Conservation (phyloP, 2,797 vertebrate genomes). For the Lacerta bilineata region DNA sequence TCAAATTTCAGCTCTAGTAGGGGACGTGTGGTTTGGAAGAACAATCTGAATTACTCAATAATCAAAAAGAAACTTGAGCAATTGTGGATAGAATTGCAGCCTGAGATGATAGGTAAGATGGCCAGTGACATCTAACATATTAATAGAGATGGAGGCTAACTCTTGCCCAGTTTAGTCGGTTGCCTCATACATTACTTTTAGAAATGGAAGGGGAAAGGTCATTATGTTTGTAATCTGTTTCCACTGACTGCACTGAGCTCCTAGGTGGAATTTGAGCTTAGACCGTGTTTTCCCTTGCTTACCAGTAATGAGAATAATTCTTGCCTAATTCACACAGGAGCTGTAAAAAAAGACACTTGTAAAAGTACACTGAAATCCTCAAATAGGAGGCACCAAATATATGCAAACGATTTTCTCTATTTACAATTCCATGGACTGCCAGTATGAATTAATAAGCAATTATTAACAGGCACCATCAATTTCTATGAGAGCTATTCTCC, state of each 20-base stretch:
- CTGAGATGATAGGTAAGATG: neutral
- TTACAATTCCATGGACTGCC: constrained; percentile 26
- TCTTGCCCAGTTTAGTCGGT: neutral
- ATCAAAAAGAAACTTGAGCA: neutral
- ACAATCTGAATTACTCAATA: neutral
- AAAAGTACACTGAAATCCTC: constrained; percentile 20
- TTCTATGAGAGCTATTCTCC: neutral
- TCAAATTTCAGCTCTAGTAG: neutral
- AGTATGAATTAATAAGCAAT: constrained; percentile 22
- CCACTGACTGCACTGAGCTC: neutral
- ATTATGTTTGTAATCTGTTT: neutral
- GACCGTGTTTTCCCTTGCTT: neutral
- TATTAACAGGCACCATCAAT: neutral
- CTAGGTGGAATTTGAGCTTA: constrained; percentile 2
- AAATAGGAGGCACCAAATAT: neutral
- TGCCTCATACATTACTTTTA: neutral
- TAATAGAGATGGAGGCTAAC: neutral
- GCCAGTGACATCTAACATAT: neutral
- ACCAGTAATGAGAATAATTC: constrained; percentile 1
- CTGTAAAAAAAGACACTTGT: constrained; percentile 13
- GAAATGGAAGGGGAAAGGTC: neutral
- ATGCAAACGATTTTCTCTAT: neutral
- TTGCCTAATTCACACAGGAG: constrained; percentile 11
- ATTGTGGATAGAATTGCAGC: neutral
- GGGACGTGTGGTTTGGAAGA: neutral